phyloP scores from a whole-genome alignment of 1,140 invertebrate genomes.

The Tetramorium parvispinum region DNA sequence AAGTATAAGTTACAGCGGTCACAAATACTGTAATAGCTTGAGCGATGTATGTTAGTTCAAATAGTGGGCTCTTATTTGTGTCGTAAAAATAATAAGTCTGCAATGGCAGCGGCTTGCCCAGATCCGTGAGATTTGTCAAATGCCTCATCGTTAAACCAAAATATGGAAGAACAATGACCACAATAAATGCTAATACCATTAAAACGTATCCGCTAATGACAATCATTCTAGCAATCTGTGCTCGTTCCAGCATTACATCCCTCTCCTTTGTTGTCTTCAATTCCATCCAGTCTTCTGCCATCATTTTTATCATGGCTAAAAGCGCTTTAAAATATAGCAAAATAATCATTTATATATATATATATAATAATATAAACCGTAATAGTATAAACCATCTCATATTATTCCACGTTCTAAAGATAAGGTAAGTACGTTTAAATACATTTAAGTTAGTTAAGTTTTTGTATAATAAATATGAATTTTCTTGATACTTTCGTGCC shows the following conservation, averaged over 20 bases:
- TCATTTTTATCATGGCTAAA: conserved; percentile 21
- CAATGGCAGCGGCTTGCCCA: conserved; percentile 5
- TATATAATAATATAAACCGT: too few species aligned
- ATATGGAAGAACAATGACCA: conserved; percentile 24
- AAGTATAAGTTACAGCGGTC: conserved; percentile 24
- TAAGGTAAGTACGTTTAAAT: neutral
- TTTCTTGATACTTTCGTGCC: neutral
- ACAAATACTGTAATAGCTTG: conserved; percentile 38
- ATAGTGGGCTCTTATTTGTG: conserved; percentile 15
- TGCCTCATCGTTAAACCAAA: conserved; percentile 11
- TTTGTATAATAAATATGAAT: neutral
- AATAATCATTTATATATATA: conserved; percentile 23
- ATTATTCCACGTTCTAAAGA: neutral
- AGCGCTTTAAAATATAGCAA: conserved; percentile 27
- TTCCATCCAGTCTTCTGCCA: conserved; percentile 28
- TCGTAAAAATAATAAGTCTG: conserved; percentile 45
- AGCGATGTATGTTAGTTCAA: conserved; percentile 25
- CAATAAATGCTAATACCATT: conserved; percentile 18
- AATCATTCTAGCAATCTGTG: conserved; percentile 1
- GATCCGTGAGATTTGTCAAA: conserved; percentile 29
- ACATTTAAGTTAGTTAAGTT: neutral
- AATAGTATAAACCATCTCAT: too few species aligned
- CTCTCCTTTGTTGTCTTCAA: conserved; percentile 3
- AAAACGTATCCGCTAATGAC: conserved; percentile 25
- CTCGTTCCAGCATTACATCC: conserved; percentile 22